Base-by-base conservation (phyloP, 2,888 invertebrate species). In the Embidobia sp. region DNA sequence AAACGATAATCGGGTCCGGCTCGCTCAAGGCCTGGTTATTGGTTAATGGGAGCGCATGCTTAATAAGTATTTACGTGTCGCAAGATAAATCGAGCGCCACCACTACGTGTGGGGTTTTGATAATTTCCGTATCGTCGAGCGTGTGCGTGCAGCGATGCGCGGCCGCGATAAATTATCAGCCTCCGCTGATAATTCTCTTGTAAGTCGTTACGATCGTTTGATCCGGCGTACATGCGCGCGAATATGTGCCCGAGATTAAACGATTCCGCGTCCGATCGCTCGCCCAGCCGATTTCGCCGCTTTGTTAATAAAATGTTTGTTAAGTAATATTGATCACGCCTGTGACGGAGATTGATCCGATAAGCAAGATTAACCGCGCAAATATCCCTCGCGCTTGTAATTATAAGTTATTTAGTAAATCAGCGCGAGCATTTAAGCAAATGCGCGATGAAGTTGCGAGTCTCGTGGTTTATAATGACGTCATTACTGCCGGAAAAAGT, bases 11-110 rank as follows among this genome's bases (percentile, higher is more conserved):
- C 79, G 70, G 70, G 75, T 64, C 77, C 55, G 66, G 44, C 64
- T 61, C 48, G 66, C 72, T 74, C 77, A 69, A 74, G 64, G 72
- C 63, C 64, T 51, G 74, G 73, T 80, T 80, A 76, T 79, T 77
- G 73, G 79, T 81, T 83, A 83, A 84, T 82, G 81, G 83, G 19
- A 59, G 46, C 80, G 80, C 82, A 83, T 80, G 81, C 82, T 84
- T 86, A 85, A 87, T 86, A 85, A 85, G 85, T 84, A 84, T 86
- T 87, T 85, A 85, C 84, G 84, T 82, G 84, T 84, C 84, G 80
- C 73, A 78, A 85, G 86, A 87, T 87, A 86, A 86, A 86, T 87
- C 83, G 83, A 73, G 81, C 79, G 78, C 77, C 67, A 66, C 55
- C 67, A 80, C 85, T 79, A 84, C 84, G 86, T 86, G 86, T 86